phyloP scores from a whole-genome alignment of 2,113 vertebrate genomes.

The Blennius ocellaris region DNA sequence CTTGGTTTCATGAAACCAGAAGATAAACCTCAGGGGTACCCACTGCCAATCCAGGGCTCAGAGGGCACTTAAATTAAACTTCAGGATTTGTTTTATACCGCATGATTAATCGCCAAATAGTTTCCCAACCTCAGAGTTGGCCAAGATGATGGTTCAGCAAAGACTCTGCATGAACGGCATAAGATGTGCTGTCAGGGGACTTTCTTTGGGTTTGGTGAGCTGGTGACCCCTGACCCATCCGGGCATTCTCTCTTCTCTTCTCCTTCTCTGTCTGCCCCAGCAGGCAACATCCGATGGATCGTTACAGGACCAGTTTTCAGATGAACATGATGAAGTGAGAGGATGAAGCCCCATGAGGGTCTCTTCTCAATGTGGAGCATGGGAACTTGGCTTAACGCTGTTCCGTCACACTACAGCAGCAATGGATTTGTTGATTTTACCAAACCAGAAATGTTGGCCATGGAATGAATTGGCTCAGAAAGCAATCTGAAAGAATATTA shows the following conservation, averaged over 20 bases:
- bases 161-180: conserved; percentile 41
- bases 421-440: background rate
- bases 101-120: conserved; percentile 34
- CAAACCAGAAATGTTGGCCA: too few relatives aligned
- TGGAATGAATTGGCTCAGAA: too few relatives aligned
- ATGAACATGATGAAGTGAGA: conserved; percentile 14
- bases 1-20: background rate
- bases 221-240: conserved; percentile 43
- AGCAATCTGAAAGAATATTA: too few relatives aligned
- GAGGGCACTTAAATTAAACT: conserved; percentile 27
- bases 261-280: background rate
- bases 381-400: conserved; percentile 21
- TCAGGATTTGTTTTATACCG: conserved; percentile 20
- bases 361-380: conserved; percentile 3
- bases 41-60: background rate
- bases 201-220: conserved; percentile 31
- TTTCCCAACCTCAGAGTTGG: conserved; percentile 48
- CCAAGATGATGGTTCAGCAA: conserved; percentile 50
- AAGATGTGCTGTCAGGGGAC: conserved; percentile 52
- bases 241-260: conserved; percentile 16
- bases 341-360: conserved; percentile 1
- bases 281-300: conserved; percentile 26
- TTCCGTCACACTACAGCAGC: background rate
- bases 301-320: conserved; percentile 8
- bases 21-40: conserved; percentile 24